Percentiles rank a stretch among this genome's conserved stretches.
Evolutionary conservation across 2,797 vertebrate genomes (phyloP).

Genomic region (Acropternis orthonyx): DNA sequence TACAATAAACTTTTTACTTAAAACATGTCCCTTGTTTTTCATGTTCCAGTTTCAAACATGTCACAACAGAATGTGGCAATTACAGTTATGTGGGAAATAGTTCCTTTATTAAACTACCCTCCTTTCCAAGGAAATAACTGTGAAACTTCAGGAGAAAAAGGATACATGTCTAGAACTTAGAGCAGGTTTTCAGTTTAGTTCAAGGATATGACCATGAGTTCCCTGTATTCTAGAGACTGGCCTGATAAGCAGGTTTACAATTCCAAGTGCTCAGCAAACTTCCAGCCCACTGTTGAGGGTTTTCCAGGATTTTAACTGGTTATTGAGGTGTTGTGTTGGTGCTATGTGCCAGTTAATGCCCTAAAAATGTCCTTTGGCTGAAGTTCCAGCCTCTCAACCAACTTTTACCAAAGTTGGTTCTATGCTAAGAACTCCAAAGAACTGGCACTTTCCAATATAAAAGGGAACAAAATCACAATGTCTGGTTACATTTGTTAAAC

Average conservation of each 20-base stretch:
- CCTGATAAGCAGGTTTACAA: not conserved
- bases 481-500: not conserved
- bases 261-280: not conserved
- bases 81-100: not conserved
- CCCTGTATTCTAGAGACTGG: not conserved
- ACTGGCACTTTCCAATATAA: not conserved
- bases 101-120: not conserved
- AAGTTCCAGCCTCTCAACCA: not conserved
- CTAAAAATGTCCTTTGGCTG: not conserved
- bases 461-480: not conserved
- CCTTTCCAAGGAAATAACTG: not conserved
- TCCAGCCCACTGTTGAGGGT: not conserved
- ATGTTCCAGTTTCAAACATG: not conserved
- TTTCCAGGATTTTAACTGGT: not conserved
- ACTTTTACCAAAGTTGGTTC: not conserved
- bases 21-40: not conserved
- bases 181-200: not conserved
- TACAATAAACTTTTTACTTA: not conserved
- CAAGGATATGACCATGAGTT: not conserved
- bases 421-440: not conserved
- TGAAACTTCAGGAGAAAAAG: not conserved
- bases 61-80: not conserved
- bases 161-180: fast-evolving
- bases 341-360: not conserved
- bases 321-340: not conserved